These are phyloP conservation scores for Pollachius pollachius DNA, from an alignment of 2,113 vertebrate species.

Conservation along the genomic window DNA sequence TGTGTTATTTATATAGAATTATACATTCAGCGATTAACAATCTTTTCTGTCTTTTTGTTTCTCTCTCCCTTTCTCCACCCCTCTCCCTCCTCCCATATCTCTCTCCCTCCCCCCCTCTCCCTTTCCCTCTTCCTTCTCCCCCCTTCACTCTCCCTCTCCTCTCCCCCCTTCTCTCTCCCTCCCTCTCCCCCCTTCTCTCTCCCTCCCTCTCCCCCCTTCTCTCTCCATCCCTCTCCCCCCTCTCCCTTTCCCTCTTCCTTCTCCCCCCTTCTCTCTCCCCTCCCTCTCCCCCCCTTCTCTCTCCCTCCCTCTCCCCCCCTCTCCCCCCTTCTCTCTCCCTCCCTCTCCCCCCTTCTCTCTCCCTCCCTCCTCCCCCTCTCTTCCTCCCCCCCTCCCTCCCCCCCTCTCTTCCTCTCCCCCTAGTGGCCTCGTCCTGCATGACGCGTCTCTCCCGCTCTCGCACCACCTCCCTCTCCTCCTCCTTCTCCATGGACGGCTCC, in stretches of 20 bases:
- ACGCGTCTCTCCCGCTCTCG: slow-evolving; percentile 89
- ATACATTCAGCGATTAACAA: too few species aligned
- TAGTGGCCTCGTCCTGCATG: slow-evolving; percentile 93
- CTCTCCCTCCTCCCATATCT: background rate
- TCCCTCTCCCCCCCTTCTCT: background rate
- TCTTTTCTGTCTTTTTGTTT: too few species aligned
- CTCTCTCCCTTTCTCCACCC: too few species aligned
- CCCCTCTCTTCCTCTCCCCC: background rate
- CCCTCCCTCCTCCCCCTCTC: slow-evolving; percentile 4
- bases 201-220: background rate
- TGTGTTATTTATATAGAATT: too few species aligned
- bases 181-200: slow-evolving; percentile 2
- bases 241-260: slow-evolving; percentile 73
- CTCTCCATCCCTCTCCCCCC: background rate
- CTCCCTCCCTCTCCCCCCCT: too few species aligned
- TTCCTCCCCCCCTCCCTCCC: background rate
- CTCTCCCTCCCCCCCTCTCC: background rate
- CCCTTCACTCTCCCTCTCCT: too few species aligned
- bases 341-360: background rate
- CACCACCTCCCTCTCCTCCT: slow-evolving; percentile 88
- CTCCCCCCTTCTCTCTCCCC: background rate
- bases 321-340: too few species aligned
- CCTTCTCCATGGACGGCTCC: slow-evolving; percentile 82
- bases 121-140: too few species aligned
- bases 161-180: background rate